Conservation (phyloP, 1,140 invertebrate species). For the Psix sp. region DNA sequence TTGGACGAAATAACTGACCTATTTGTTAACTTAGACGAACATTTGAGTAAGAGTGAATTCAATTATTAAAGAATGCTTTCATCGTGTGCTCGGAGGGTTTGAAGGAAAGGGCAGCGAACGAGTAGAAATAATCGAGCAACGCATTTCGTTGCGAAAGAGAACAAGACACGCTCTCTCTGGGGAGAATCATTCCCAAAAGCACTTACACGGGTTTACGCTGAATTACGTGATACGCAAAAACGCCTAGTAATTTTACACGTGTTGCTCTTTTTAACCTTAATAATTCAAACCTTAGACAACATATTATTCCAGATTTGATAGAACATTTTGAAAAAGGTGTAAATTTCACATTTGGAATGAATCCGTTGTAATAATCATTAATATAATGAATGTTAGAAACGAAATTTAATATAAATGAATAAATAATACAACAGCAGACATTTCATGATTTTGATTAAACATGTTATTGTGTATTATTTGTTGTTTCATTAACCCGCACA, state of each 20-base stretch:
- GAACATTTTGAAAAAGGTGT: neutral
- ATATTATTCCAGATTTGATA: neutral
- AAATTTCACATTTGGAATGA: too few relatives aligned
- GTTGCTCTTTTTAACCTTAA: conserved; percentile 37
- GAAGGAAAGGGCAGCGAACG: conserved; percentile 47
- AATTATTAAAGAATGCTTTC: conserved; percentile 62
- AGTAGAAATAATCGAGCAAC: conserved; percentile 57
- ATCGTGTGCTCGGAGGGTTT: conserved; percentile 42
- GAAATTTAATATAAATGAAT: too few relatives aligned
- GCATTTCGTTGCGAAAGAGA: conserved; percentile 44
- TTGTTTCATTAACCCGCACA: too few relatives aligned
- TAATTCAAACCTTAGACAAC: conserved; percentile 20
- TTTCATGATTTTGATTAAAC: too few relatives aligned
- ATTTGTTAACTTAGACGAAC: conserved; percentile 41
- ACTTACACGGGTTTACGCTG: conserved; percentile 45
- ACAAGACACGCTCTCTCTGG: conserved; percentile 45
- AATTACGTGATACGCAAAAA: conserved; percentile 37
- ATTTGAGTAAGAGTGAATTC: conserved; percentile 43
- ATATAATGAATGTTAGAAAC: too few relatives aligned
- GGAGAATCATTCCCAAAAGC: conserved; percentile 45
- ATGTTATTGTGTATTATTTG: too few relatives aligned
- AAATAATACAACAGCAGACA: too few relatives aligned
- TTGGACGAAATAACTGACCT: conserved; percentile 30
- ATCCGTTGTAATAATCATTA: too few relatives aligned
- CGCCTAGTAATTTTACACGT: conserved; percentile 40